These are phyloP conservation scores for roundworm (Caenorhabditis elegans) DNA, from an alignment of 1,140 invertebrate species.

Conservation along the genomic window DNA sequence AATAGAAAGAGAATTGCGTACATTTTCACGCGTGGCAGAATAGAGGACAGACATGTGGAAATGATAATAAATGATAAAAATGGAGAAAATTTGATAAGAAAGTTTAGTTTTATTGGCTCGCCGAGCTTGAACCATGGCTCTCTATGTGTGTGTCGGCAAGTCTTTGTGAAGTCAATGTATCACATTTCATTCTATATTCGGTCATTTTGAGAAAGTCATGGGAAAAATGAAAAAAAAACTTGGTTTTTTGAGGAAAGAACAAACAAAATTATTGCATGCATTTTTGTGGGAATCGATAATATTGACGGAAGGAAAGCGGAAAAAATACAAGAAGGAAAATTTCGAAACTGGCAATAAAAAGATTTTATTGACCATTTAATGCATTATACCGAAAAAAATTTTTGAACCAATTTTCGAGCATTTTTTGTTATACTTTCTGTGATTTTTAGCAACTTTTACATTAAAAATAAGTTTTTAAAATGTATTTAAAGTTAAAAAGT, in stretches of 20 bases:
- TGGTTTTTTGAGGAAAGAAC: not conserved
- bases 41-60: not conserved
- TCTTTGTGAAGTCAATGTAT: not conserved
- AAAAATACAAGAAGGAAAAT: not conserved
- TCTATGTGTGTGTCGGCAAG: not conserved
- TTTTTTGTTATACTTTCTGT: too few species aligned
- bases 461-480: too few species aligned
- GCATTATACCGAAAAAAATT: too few species aligned
- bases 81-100: not conserved
- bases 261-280: too few species aligned
- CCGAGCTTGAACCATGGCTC: not conserved
- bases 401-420: too few species aligned
- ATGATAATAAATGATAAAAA: not conserved
- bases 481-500: too few species aligned
- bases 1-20: too few species aligned
- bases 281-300: too few species aligned
- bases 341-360: not conserved
- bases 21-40: too few species aligned
- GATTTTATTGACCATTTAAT: not conserved
- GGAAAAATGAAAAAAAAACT: not conserved
- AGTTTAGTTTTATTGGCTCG: not conserved
- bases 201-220: constrained; percentile 10
- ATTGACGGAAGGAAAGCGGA: not conserved
- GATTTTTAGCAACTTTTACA: too few species aligned
- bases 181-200: constrained; percentile 17